phyloP scores from a whole-genome alignment of 92 coral and sea anemone species.

The Porites rus region DNA sequence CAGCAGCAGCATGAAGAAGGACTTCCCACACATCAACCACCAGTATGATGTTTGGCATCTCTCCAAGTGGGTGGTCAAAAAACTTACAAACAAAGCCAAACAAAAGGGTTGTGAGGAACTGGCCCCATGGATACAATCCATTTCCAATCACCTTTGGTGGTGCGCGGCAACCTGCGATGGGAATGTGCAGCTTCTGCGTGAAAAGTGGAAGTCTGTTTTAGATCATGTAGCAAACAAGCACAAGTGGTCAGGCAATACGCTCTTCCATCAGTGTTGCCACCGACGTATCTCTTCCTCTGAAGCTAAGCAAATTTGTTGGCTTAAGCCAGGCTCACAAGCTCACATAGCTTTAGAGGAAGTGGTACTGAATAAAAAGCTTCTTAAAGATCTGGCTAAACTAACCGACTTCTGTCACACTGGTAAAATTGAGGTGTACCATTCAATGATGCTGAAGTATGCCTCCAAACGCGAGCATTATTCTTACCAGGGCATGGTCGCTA shows the following conservation, averaged over 20 bases:
- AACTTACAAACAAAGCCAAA: constrained; percentile 30
- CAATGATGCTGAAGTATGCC: too few relatives aligned
- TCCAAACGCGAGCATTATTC: too few relatives aligned
- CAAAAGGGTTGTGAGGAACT: constrained; percentile 56
- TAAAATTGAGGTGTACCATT: too few relatives aligned
- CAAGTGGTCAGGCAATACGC: constrained; percentile 20
- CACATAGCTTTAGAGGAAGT: too few relatives aligned
- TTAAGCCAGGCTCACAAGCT: too few relatives aligned
- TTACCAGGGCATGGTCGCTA: too few relatives aligned
- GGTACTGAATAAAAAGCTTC: too few relatives aligned
- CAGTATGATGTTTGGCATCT: constrained; percentile 17
- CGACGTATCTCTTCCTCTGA: too few relatives aligned
- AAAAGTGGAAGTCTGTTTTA: constrained; percentile 51
- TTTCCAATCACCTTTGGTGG: constrained; percentile 71
- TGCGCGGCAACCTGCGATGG: constrained; percentile 63
- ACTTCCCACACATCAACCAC: background rate
- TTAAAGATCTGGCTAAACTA: too few relatives aligned
- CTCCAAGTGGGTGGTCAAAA: constrained; percentile 16
- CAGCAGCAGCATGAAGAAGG: background rate
- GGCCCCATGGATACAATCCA: constrained; percentile 60
- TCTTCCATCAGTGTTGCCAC: constrained; percentile 3
- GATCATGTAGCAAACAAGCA: constrained; percentile 52
- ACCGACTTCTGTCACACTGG: too few relatives aligned
- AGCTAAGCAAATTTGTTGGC: too few relatives aligned
- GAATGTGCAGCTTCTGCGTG: constrained; percentile 38